Percentiles rank a stretch among this genome's conserved stretches.
phyloP scores from a whole-genome alignment of 1,140 invertebrate species.

The Drosophila triauraria region DNA sequence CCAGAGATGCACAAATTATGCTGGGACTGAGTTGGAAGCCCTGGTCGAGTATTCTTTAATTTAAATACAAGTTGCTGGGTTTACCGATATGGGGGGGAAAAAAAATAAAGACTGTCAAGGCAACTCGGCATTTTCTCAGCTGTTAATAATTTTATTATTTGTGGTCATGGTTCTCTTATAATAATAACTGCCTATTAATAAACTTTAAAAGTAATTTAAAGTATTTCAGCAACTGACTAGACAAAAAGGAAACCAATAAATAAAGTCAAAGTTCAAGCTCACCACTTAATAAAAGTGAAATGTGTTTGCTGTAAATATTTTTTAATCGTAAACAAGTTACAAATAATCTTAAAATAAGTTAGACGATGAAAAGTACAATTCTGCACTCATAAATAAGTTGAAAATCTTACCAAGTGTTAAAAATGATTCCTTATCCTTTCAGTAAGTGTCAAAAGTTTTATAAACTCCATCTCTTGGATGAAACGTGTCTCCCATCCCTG shows the following conservation, averaged over 20 bases:
- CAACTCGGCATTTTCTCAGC: background rate
- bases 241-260: background rate
- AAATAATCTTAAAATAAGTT: too few species aligned
- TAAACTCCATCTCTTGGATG: background rate
- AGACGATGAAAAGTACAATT: too few species aligned
- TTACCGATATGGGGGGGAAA: background rate
- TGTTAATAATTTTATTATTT: background rate
- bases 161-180: background rate
- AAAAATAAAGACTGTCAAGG: background rate
- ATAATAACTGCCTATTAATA: background rate
- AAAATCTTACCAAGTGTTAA: too few species aligned
- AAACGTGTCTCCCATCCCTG: constrained; percentile 14
- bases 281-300: too few species aligned
- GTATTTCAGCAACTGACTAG: background rate
- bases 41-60: background rate
- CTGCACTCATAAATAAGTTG: too few species aligned
- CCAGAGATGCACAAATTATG: constrained; percentile 42
- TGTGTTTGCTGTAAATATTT: too few species aligned
- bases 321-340: too few species aligned
- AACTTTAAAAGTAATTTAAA: background rate
- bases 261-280: too few species aligned
- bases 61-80: constrained; percentile 12
- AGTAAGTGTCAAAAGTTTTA: background rate
- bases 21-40: background rate
- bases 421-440: background rate